Conservation (phyloP, 2,113 vertebrate species). For the Coracopsis vasa region DNA sequence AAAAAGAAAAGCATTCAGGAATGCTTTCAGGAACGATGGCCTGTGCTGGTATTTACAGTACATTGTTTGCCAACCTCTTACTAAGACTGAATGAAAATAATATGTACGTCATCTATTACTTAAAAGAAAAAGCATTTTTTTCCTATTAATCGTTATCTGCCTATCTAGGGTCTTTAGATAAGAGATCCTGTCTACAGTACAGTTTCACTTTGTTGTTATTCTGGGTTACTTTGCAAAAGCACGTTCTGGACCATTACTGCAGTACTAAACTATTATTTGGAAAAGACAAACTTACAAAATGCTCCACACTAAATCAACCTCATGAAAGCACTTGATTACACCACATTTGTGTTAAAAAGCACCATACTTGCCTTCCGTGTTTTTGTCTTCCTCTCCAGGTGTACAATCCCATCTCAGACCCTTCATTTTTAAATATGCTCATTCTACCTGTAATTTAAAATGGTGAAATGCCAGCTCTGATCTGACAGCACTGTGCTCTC, state of each 20-base stretch:
- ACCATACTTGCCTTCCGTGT: neutral
- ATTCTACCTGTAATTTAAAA: neutral
- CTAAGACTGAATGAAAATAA: neutral
- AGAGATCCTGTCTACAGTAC: neutral
- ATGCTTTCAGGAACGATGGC: neutral
- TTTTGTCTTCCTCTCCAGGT: neutral
- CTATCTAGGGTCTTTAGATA: neutral
- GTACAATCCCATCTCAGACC: neutral
- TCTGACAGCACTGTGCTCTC: neutral
- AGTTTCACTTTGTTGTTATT: neutral
- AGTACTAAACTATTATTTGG: neutral
- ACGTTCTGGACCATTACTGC: neutral
- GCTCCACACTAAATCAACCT: neutral
- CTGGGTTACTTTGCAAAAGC: constrained; percentile 3
- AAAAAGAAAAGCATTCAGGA: neutral
- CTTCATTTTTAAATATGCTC: neutral
- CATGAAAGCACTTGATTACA: neutral
- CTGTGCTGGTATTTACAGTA: neutral
- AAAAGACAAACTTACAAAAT: neutral
- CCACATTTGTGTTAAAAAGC: neutral
- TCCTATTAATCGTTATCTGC: neutral
- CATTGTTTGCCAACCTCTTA: neutral
- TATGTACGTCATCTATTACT: neutral
- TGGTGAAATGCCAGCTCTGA: neutral
- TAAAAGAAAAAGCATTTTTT: neutral